phyloP scores from a whole-genome alignment of 2,797 vertebrate genomes.

The Channallabes apus region DNA sequence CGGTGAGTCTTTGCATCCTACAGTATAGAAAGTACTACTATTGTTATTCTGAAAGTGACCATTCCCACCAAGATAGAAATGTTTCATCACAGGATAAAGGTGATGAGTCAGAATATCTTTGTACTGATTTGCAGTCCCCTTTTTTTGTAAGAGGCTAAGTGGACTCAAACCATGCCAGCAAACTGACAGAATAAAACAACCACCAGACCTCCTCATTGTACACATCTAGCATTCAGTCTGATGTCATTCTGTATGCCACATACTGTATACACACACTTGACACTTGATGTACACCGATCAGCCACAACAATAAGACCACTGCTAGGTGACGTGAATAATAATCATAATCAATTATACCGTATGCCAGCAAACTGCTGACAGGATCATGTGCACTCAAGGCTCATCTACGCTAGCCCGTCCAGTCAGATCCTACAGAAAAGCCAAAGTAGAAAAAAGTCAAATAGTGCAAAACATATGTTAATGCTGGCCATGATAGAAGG shows the following conservation, averaged over 20 bases:
- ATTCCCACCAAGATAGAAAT: neutral
- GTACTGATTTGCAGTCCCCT: neutral
- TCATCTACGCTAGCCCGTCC: no score
- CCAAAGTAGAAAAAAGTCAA: no score
- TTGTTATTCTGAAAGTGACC: neutral
- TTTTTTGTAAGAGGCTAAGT: neutral
- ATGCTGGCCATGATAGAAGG: no score
- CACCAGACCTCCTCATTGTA: neutral
- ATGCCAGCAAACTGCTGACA: no score
- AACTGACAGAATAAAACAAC: neutral
- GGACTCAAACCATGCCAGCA: neutral
- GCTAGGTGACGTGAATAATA: no score
- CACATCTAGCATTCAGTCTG: neutral
- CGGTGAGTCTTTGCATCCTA: neutral
- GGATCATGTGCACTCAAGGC: no score
- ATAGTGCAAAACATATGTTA: no score
- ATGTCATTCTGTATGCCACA: neutral
- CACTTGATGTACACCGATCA: neutral
- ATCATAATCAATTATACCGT: no score
- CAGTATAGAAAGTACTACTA: neutral
- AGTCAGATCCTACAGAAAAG: no score
- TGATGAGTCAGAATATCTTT: neutral
- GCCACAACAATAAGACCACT: no score
- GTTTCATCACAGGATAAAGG: neutral
- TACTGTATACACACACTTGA: neutral